Base-by-base conservation (phyloP, 2,113 vertebrate species). In the Carettochelys insculpta region DNA sequence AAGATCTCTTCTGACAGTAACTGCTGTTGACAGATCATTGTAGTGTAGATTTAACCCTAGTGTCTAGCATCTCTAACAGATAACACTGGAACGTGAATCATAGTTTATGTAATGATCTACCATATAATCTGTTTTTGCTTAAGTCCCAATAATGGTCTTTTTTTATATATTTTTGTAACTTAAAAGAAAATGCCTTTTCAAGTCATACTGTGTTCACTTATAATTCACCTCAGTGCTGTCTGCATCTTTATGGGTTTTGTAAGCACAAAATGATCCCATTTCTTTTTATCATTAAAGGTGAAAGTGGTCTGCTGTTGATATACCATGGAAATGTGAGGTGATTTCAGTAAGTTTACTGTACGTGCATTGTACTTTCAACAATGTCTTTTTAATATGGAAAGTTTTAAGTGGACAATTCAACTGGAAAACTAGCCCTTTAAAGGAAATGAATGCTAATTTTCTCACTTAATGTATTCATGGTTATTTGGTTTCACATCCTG, bases 401-500 rank as follows among this genome's bases (percentile, higher is more conserved):
- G 96, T 87, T 94, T 89, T 79, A 94, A 96, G 95, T 90, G 58
- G 95, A 92, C 61, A 58, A 91, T 94, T 41, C 91, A 94, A 77
- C 88, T 90, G 86, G 89, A 94, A 97, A 94, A 90, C 53, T 77
- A 61, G 86, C 90, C 96, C 89, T 95, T 85, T 82, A 95, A 93
- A 94, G 87, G 93, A 95, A 95, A 93, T 84, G 52, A 95, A 93
- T 95, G 95, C 27, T 91, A 82, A 52, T 96, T 97, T 89, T 76
- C 43, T 92, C 50, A 82, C 85, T 96, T 94, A 95, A 92, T 95
- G 87, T 75, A 73, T 89, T 94, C 95, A 79, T 41, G 79, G 79
- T 75, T 95, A 73, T 68, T 97, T 94, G 79, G 95, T 96, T 95
- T 95, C 82, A 83, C 85, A 93, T 95, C 86, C 68, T 80, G 45